Evolutionary conservation across 2,797 vertebrate genomes (phyloP), one percentile per base, ranked within the genome.

Genomic region (Euthynnus affinis): DNA sequence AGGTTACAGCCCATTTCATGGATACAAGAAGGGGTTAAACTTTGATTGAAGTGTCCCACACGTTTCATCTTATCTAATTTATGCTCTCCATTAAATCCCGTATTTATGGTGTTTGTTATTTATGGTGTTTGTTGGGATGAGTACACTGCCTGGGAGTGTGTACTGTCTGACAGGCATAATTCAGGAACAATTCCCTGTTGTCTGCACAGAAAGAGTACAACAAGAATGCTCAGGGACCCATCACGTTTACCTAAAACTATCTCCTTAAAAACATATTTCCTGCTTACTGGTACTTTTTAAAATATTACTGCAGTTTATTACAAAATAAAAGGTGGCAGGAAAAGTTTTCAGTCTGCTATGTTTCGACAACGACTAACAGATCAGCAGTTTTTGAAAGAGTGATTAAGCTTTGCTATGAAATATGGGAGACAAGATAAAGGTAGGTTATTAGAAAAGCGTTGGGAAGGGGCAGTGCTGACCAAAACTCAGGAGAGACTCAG

Each of bases 311-410:
- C n/a, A n/a, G n/a, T n/a, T n/a, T n/a, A n/a, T n/a, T n/a, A n/a
- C n/a, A n/a, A n/a, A n/a, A n/a, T n/a, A n/a, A n/a, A n/a, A n/a
- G n/a, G n/a, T n/a, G n/a, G n/a, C n/a, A n/a, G n/a, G n/a, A n/a
- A 37, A 37, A 8, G 27, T 34, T 34, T 34, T 34, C 9, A 34
- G 40, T 27, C 18, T 27, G 52, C 61, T 40, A 32, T 60, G 3
- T 29, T 29, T 29, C 5, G 27, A 29, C 27, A 29, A 71, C 12
- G 10, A 77, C 60, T 73, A 18, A 79, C 80, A 74, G 71, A 74
- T 85, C 78, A 70, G 76, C 66, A 66, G 74, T 85, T 80, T 62
- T 73, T 80, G 22, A n/a, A 58, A 65, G 56, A 8, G 25, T 74
- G 60, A 74, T 70, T 64, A 58, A 76, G 55, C 55, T 61, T 76